Percentiles rank a stretch among this genome's conserved stretches.
Evolutionary conservation across 2,113 vertebrate species (phyloP).

Genomic region (Campylomormyrus tamandua): DNA sequence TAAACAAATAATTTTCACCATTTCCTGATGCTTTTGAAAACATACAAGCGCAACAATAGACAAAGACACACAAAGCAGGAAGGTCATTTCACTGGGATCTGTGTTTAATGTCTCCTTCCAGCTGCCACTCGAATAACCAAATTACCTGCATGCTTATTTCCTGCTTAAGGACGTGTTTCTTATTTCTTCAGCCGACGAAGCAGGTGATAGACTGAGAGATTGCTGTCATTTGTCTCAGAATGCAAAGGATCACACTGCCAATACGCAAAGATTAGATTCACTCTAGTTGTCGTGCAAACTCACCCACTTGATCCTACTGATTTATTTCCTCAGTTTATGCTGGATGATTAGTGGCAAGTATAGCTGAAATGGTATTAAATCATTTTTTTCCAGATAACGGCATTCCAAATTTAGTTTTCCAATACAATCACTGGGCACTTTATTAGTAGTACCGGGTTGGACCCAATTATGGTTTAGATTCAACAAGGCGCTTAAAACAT

Average conservation of each 20-base stretch:
- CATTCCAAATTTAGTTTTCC: background rate
- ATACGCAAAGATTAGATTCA: background rate
- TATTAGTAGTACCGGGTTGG: background rate
- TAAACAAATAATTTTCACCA: background rate
- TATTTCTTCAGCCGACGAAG: conserved; percentile 9
- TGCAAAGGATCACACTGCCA: conserved; percentile 11
- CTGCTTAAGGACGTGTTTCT: conserved; percentile 12
- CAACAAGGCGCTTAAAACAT: background rate
- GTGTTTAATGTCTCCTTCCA: conserved; percentile 11
- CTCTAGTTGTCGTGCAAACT: background rate
- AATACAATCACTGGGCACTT: background rate
- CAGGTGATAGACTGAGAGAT: background rate
- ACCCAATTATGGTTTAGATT: background rate
- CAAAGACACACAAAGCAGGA: background rate
- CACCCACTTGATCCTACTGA: background rate
- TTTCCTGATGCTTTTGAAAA: background rate
- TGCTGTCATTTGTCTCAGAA: conserved; percentile 26
- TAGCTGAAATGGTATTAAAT: background rate
- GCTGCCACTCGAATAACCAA: conserved; percentile 18
- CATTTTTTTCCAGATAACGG: background rate
- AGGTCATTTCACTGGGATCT: background rate
- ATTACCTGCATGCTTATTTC: conserved; percentile 25
- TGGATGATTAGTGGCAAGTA: background rate
- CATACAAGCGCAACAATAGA: background rate
- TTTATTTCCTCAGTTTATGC: background rate